Evolutionary conservation across 2,113 vertebrate species (phyloP).

Genomic region (Cyprichromis sp.): DNA sequence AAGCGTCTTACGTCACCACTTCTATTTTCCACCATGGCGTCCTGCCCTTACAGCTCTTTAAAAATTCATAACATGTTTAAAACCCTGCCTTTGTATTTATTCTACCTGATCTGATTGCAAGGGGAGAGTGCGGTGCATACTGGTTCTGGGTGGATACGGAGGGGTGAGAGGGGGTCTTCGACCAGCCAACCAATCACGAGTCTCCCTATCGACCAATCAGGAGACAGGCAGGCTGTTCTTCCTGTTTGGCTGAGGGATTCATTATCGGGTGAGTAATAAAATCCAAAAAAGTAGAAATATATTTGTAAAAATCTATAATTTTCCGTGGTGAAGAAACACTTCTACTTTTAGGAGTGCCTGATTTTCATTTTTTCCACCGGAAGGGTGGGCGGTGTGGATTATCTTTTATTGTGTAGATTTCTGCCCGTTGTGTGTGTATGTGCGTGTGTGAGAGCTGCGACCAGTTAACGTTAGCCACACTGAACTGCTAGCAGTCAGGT

Average conservation of each 20-base stretch:
- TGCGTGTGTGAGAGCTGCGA: not conserved
- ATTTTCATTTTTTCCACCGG: not conserved
- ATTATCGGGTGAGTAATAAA: constrained; percentile 31
- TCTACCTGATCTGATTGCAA: not conserved
- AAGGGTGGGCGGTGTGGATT: not conserved
- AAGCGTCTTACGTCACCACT: not conserved
- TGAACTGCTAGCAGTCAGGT: constrained; percentile 22
- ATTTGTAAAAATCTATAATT: not conserved
- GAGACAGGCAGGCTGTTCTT: not conserved
- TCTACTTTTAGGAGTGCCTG: accelerated
- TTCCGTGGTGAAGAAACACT: not conserved
- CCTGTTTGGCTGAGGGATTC: constrained; percentile 48
- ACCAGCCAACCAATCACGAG: constrained; percentile 19
- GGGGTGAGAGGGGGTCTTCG: not conserved
- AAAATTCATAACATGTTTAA: not conserved
- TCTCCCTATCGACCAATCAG: constrained; percentile 16
- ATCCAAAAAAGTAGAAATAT: not conserved
- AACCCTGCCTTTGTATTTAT: not conserved
- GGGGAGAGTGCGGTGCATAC: not conserved
- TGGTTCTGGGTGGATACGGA: not conserved
- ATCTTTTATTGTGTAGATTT: not conserved
- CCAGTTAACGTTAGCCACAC: constrained; percentile 20
- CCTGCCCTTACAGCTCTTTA: not conserved
- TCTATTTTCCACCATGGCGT: not conserved
- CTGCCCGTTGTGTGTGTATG: not conserved